Evolutionary conservation across 1,140 invertebrate species (phyloP).

Genomic region (Delia radicum): DNA sequence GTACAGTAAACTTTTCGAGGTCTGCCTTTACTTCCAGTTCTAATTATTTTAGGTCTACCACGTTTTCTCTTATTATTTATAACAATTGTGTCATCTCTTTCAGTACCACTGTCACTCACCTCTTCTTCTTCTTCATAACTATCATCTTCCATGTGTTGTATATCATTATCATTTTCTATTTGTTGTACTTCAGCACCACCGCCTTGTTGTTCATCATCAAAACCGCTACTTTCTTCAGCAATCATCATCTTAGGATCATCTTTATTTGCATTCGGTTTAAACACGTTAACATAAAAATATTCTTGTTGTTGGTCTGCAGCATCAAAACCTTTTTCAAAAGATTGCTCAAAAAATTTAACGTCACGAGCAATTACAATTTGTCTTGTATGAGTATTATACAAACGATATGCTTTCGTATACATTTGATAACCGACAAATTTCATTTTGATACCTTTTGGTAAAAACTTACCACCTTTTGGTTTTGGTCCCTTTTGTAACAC

Average conservation of each 20-base stretch:
- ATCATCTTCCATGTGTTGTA: too few relatives aligned
- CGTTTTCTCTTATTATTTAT: constrained; percentile 8
- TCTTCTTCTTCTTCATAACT: background rate
- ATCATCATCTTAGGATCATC: too few relatives aligned
- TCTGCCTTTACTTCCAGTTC: constrained; percentile 10
- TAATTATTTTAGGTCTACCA: constrained; percentile 25
- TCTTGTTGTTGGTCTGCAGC: background rate
- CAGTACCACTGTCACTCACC: background rate
- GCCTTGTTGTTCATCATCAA: background rate
- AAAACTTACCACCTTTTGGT: constrained; percentile 36
- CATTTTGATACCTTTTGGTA: constrained; percentile 20
- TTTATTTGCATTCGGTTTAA: background rate
- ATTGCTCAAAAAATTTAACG: constrained; percentile 25
- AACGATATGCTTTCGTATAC: constrained; percentile 20
- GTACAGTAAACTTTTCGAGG: constrained; percentile 18
- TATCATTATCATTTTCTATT: constrained; percentile 5
- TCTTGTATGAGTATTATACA: constrained; percentile 15
- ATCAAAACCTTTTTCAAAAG: constrained; percentile 2
- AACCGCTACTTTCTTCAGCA: background rate
- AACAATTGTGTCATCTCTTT: background rate
- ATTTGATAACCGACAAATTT: constrained; percentile 24
- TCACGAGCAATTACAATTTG: constrained; percentile 12
- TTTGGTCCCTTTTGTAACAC: constrained; percentile 44
- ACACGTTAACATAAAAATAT: background rate
- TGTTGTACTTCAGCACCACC: background rate